A percentile compares a stretch with the other conserved stretches of the same genome.
Conservation (phyloP, 2,797 vertebrate species). For the Trachurus trachurus region DNA sequence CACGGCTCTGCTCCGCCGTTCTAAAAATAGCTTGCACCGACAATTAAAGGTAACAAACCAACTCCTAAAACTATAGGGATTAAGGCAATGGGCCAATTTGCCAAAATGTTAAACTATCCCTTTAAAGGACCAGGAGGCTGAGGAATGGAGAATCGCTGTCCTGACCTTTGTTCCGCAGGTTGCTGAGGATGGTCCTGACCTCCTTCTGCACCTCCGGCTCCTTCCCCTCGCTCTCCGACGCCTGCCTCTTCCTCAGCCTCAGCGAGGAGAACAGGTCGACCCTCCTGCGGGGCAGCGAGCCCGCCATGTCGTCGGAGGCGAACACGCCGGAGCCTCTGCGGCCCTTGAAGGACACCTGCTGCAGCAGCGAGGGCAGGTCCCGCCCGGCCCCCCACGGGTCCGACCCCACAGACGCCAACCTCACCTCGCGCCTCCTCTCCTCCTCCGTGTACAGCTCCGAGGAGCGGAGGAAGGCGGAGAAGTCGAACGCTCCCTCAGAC, state of each 20-base stretch:
- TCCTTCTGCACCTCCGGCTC: constrained; percentile 74
- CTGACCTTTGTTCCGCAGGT: constrained; percentile 81
- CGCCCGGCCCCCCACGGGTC: constrained; percentile 55
- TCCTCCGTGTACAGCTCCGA: constrained; percentile 18
- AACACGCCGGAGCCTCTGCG: constrained; percentile 49
- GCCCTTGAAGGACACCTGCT: constrained; percentile 78
- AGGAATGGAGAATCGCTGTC: too few relatives aligned
- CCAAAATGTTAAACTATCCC: too few relatives aligned
- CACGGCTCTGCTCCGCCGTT: too few relatives aligned
- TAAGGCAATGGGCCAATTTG: too few relatives aligned
- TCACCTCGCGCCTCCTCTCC: background rate
- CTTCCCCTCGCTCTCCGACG: constrained; percentile 36
- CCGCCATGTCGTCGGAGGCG: constrained; percentile 66
- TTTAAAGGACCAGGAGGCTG: too few relatives aligned
- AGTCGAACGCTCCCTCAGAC: constrained; percentile 78
- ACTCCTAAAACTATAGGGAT: too few relatives aligned
- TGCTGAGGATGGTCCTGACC: constrained; percentile 82
- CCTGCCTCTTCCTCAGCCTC: constrained; percentile 79
- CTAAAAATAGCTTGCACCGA: too few relatives aligned
- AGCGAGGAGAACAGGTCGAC: constrained; percentile 86
- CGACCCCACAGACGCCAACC: constrained; percentile 9
- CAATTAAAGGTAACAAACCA: too few relatives aligned
- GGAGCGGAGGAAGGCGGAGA: constrained; percentile 52
- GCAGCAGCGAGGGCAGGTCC: constrained; percentile 79
- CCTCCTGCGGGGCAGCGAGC: constrained; percentile 67